phyloP scores from a whole-genome alignment of 2,888 invertebrate genomes.

The Eurytoma californica region DNA sequence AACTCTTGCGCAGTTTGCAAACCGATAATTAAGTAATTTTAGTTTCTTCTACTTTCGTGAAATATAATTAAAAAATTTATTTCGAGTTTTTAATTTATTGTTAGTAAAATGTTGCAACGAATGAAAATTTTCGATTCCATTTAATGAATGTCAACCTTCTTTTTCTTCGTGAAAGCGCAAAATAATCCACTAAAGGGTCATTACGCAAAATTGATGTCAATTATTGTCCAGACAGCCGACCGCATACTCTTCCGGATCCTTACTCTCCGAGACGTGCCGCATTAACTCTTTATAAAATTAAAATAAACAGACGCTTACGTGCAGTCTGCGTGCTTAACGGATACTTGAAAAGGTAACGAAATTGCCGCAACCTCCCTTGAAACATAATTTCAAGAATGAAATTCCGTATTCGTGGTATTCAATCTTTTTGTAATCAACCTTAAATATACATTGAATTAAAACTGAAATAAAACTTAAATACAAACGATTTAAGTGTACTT shows the following conservation, averaged over 20 bases:
- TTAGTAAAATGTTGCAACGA: background rate
- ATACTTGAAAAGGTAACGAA: background rate
- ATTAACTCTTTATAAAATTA: slow-evolving; percentile 12
- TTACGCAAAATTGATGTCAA: slow-evolving; percentile 25
- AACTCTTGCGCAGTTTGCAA: slow-evolving; percentile 1
- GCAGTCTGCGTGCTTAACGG: background rate
- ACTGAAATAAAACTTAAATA: too few relatives aligned
- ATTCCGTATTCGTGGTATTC: background rate
- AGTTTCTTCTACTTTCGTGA: background rate
- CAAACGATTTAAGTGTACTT: too few relatives aligned
- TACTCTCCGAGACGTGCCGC: background rate
- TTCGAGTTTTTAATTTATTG: too few relatives aligned
- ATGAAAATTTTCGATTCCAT: background rate
- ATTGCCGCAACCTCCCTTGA: slow-evolving; percentile 10
- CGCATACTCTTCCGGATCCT: slow-evolving; percentile 6
- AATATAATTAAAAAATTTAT: too few relatives aligned
- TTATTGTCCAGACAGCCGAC: slow-evolving; percentile 9
- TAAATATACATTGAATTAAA: too few relatives aligned
- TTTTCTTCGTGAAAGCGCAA: background rate
- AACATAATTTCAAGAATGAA: background rate
- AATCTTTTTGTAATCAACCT: too few relatives aligned
- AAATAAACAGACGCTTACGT: slow-evolving; percentile 3
- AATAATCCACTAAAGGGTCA: slow-evolving; percentile 14
- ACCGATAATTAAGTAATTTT: slow-evolving; percentile 31
- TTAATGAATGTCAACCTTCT: too few relatives aligned